Base-by-base conservation (phyloP, 1,140 invertebrate genomes). In the Eurosta solidaginis region DNA sequence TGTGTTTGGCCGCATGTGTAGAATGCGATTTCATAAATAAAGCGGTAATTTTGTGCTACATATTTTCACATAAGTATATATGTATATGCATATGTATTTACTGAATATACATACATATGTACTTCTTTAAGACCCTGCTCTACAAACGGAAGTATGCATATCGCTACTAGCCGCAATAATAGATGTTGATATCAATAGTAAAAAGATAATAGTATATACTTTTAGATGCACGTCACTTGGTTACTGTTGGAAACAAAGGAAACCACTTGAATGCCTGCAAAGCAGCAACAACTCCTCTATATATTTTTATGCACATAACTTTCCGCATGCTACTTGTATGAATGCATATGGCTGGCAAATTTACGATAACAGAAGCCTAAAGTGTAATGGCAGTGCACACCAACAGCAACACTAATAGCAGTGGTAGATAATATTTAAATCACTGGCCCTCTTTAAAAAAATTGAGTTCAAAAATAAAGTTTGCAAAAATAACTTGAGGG, bases 101-200 rank as follows among this genome's bases (percentile, higher is more conserved):
- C n/a, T n/a, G n/a, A n/a, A 1, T 36, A n/a, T 63, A 9, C 40
- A 36, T 10, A 33, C 22, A 3, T 40, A 9, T 9, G 45, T 47
- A 47, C 14, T 0, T 14, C n/a, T 47, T 3, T 17, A 47, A 17
- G 45, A 47, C 33, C n/a, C n/a, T 68, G 5, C n/a, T 40, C 7
- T 20, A 5, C 59, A 40, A 68, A 68, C 59, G 59, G 59, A 68
- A 68, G 59, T 33, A 36, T 36, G 17, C 12, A 59, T 59, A 33
- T 40, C 29, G 59, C 12, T 40, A 20, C 4, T 68, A 33, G 33
- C 59, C 59, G n/a, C 59, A 68, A 12, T 40, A 10, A 68, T 68
- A 68, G 59, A 68, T 68, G 17, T 68, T 68, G 59, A 68, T 68
- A 68, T 68, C 59, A 68, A 68, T 68, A 68, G 59, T 68, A 40